Evolutionary conservation across 2,113 vertebrate genomes (phyloP), one percentile per base, ranked within the genome.

Genomic region (Oceanodroma tethys): DNA sequence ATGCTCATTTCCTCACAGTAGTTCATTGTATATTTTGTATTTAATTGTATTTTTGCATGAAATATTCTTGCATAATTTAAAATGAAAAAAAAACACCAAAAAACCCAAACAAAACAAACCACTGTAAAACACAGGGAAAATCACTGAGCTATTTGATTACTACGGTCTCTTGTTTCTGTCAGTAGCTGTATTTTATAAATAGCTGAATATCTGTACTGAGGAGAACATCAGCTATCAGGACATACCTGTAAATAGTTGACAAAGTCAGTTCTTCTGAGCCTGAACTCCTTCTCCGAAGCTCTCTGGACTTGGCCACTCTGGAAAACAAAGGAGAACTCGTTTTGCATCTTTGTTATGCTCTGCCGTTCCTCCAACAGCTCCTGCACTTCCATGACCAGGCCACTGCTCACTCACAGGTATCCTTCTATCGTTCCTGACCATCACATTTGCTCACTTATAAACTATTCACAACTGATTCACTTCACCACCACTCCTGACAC

Each of bases 1-100:
- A 71, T 95, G 91, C 86, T 92, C 79, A 6, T 58, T 96, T 90
- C 71, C 75, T 70, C 90, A 66, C 48, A 79, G 27, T 11, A 11
- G 19, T 32, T 83, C 50, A 83, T 58, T 81, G 91, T 81, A 5
- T 42, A n/a, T 53, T 90, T 70, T 58, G 11, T 53, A 70, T 4
- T 13, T 40, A 76, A 92, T 73, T 95, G 36, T 82, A 38, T 47
- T 92, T 88, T 38, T 21, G 36, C 16, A 34, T 10, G 3, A 71
- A 14, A 23, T 48, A 68, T 85, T 71, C 70, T 86, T n/a, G n/a
- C 43, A 30, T 42, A 36, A 14, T 58, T 87, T 71, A 20, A 85
- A 84, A 71, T 21, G 14, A 2, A 9, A 76, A 65, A 53, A 68
- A 68, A 29, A 6, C 2, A 11, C 8, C 72, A 65, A 53, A 68